These are phyloP conservation scores for Nephrotoma flavescens DNA, from an alignment of 2,888 invertebrate species.

Conservation along the genomic window DNA sequence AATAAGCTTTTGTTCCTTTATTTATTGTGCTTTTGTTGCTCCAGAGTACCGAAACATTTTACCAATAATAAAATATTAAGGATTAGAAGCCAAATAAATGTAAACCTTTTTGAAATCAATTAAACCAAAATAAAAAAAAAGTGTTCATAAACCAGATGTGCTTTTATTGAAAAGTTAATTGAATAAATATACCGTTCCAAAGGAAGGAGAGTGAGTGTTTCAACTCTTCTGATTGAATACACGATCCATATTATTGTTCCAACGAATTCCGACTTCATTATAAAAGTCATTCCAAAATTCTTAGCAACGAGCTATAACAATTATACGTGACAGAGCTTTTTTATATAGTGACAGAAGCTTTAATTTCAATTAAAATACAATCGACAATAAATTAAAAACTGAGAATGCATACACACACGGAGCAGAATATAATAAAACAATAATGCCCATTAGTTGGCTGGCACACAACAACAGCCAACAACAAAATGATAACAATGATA, in stretches of 20 bases:
- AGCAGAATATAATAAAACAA: not conserved
- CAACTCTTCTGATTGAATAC: not conserved
- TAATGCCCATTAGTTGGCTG: not conserved
- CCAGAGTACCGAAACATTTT: not conserved
- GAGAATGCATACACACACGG: not conserved
- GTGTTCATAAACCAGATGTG: not conserved
- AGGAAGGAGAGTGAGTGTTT: not conserved
- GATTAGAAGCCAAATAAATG: not conserved
- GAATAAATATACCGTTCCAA: not conserved
- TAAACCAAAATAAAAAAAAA: not conserved
- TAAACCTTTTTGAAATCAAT: not conserved
- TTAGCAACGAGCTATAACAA: not conserved
- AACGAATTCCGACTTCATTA: too few species aligned
- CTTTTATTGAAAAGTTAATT: not conserved
- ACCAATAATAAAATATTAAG: not conserved
- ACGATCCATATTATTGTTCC: too few species aligned
- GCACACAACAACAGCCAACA: not conserved
- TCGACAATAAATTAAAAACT: not conserved
- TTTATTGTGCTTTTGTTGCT: too few species aligned
- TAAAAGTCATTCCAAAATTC: not conserved
- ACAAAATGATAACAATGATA: not conserved
- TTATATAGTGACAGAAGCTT: not conserved
- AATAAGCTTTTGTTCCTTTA: too few species aligned
- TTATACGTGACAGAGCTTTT: not conserved
- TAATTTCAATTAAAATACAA: not conserved